Evolutionary conservation across 1,140 invertebrate species (phyloP).

Genomic region (Maniola jurtina): DNA sequence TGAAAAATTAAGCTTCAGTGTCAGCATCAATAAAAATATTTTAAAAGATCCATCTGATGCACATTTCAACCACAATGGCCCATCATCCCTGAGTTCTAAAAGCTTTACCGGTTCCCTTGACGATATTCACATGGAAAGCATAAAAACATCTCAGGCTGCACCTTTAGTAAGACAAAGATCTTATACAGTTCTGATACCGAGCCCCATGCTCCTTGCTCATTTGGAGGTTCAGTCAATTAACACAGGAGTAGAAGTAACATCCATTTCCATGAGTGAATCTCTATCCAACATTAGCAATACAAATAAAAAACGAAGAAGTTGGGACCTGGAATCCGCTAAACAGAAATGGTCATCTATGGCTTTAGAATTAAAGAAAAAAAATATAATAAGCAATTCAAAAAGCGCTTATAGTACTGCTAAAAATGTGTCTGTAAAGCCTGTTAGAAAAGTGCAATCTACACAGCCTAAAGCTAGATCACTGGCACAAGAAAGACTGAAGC

Average conservation of each 20-base stretch:
- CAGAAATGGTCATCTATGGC: slow-evolving; percentile 67
- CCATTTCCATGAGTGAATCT: slow-evolving; percentile 73
- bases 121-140: slow-evolving; percentile 61
- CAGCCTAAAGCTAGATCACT: slow-evolving; percentile 43
- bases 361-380: slow-evolving; percentile 59
- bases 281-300: slow-evolving; percentile 51
- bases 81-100: slow-evolving; percentile 63
- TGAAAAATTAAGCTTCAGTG: slow-evolving; percentile 41
- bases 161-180: slow-evolving; percentile 81
- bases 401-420: slow-evolving; percentile 22
- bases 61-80: slow-evolving; percentile 48
- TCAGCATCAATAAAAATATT: slow-evolving; percentile 43
- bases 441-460: slow-evolving; percentile 36
- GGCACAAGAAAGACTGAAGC: slow-evolving; percentile 38
- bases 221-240: slow-evolving; percentile 75
- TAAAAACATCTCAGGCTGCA: slow-evolving; percentile 43
- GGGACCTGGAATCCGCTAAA: slow-evolving; percentile 75
- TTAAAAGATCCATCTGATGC: slow-evolving; percentile 40
- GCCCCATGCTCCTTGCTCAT: slow-evolving; percentile 81
- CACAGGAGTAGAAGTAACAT: slow-evolving; percentile 72
- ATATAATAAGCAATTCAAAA: slow-evolving; percentile 35
- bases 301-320: slow-evolving; percentile 73
- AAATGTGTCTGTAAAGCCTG: slow-evolving; percentile 23
- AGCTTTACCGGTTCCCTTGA: slow-evolving; percentile 74
- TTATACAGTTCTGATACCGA: slow-evolving; percentile 81